Evolutionary conservation across 2,113 vertebrate genomes (phyloP).

Genomic region (Melanerpes aurifrons): DNA sequence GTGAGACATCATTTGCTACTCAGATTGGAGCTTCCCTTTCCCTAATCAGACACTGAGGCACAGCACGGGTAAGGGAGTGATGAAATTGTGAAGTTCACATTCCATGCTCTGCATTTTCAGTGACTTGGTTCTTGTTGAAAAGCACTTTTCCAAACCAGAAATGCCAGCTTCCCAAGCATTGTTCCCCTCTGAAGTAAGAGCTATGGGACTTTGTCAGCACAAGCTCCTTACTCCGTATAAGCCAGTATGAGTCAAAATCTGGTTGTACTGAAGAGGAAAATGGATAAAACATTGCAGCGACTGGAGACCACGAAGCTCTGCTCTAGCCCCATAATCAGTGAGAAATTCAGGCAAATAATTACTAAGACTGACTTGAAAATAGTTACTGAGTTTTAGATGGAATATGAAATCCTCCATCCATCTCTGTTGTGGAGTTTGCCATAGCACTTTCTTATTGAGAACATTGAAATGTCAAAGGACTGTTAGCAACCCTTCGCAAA

Average conservation of each 20-base stretch:
- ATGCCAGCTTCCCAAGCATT: not conserved
- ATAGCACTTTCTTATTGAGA: not conserved
- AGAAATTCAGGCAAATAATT: not conserved
- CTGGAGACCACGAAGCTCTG: not conserved
- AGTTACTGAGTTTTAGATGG: not conserved
- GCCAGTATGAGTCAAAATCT: not conserved
- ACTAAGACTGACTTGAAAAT: not conserved
- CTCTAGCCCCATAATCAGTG: not conserved
- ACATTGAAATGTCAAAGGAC: not conserved
- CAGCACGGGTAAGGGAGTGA: not conserved
- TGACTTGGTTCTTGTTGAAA: not conserved
- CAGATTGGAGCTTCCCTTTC: not conserved
- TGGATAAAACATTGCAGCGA: not conserved
- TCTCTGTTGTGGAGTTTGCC: not conserved
- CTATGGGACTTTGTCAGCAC: not conserved
- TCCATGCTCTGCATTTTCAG: not conserved
- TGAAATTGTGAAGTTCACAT: not conserved
- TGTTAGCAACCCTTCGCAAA: not conserved
- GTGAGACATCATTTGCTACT: not conserved
- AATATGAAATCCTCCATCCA: constrained; percentile 35
- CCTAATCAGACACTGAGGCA: not conserved
- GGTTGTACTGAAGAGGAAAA: not conserved
- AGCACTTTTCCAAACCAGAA: not conserved
- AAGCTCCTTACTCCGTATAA: not conserved
- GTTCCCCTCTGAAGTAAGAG: not conserved